A percentile compares a stretch with the other conserved stretches of the same genome.
These are phyloP conservation scores for Leptoteleia sp. DNA, from an alignment of 1,140 invertebrate species.

Conservation along the genomic window DNA sequence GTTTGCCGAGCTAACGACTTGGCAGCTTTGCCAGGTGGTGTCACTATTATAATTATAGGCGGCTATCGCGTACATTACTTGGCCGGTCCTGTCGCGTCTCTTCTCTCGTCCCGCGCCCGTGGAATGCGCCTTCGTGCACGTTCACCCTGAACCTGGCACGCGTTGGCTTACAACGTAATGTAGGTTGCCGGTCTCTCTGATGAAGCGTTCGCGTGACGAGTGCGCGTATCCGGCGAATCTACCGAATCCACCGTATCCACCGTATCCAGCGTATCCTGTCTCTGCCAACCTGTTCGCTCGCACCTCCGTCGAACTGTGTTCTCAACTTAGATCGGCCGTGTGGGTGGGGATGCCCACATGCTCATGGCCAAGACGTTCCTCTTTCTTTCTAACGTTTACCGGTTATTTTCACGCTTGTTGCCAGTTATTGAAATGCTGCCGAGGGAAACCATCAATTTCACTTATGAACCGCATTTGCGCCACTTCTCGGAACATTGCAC, in stretches of 20 bases:
- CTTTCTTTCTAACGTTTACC: constrained; percentile 49
- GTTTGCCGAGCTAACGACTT: constrained; percentile 76
- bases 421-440: constrained; percentile 51
- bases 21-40: constrained; percentile 72
- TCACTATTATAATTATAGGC: constrained; percentile 73
- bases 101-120: constrained; percentile 22
- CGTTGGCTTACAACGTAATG: constrained; percentile 75
- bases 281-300: constrained; percentile 76
- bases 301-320: constrained; percentile 68
- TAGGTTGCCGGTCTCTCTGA: constrained; percentile 76
- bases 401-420: constrained; percentile 63
- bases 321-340: constrained; percentile 26
- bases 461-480: constrained; percentile 49
- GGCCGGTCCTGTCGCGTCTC: constrained; percentile 47
- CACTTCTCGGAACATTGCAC: constrained; percentile 52
- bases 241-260: too few relatives aligned
- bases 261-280: constrained; percentile 79
- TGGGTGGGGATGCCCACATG: constrained; percentile 55
- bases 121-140: constrained; percentile 49
- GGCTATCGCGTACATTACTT: constrained; percentile 60
- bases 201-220: constrained; percentile 81
- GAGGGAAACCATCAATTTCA: constrained; percentile 63
- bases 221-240: too few relatives aligned
- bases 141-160: constrained; percentile 67
- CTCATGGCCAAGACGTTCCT: constrained; percentile 54